Evolutionary conservation across 2,888 invertebrate genomes (phyloP).

Genomic region (Pterobdella sp.): DNA sequence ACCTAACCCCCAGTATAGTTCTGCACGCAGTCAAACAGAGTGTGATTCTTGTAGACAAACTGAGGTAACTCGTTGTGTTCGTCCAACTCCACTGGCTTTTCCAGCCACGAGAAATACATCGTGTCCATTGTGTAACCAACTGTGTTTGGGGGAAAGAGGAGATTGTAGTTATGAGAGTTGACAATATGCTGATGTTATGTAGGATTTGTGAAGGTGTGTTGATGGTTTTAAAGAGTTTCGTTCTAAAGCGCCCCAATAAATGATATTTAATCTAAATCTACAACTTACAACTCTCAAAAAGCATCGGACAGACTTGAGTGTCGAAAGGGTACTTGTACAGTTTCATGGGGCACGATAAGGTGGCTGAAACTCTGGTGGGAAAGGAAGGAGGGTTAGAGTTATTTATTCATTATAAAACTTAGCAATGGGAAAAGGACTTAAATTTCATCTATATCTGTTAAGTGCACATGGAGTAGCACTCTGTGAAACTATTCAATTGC

Average conservation of each 20-base stretch:
- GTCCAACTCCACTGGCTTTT: slow-evolving; percentile 37
- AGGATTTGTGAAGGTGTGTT: neutral
- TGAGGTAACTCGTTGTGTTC: slow-evolving; percentile 36
- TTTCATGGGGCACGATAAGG: slow-evolving; percentile 44
- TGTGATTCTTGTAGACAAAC: slow-evolving; percentile 25
- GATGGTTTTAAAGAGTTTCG: neutral
- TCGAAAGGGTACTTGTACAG: slow-evolving; percentile 45
- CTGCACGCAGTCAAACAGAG: slow-evolving; percentile 29
- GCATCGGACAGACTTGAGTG: slow-evolving; percentile 43
- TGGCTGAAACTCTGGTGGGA: slow-evolving; percentile 40
- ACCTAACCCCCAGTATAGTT: slow-evolving; percentile 32
- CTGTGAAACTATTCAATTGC: too few relatives aligned
- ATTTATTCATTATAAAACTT: too few relatives aligned
- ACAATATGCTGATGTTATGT: neutral
- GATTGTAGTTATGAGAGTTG: too few relatives aligned
- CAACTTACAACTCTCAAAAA: slow-evolving; percentile 46
- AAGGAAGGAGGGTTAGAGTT: neutral
- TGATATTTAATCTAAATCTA: neutral
- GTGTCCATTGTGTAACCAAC: slow-evolving; percentile 40
- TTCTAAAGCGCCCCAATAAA: neutral
- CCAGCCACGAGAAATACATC: slow-evolving; percentile 37
- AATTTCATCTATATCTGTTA: too few relatives aligned
- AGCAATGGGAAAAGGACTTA: too few relatives aligned
- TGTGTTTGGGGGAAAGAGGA: too few relatives aligned
- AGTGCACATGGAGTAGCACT: too few relatives aligned